Evolutionary conservation across 2,113 vertebrate genomes (phyloP).

Genomic region (Gnathonemus echidnorhynchus): DNA sequence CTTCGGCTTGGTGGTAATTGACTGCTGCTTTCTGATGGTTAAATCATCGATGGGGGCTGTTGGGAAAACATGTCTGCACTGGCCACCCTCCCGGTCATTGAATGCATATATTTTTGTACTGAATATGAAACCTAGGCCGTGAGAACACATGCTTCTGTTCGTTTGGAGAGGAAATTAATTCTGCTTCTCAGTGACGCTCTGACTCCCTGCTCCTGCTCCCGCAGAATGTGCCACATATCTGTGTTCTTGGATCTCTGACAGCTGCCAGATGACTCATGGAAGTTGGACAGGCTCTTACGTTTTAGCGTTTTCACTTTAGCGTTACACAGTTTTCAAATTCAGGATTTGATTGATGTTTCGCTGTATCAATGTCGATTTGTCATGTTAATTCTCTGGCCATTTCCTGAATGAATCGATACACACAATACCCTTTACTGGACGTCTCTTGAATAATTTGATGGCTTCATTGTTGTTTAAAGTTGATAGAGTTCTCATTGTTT

Average conservation of each 20-base stretch:
- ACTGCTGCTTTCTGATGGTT: neutral
- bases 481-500: neutral
- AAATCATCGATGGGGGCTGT: neutral
- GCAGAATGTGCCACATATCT: neutral
- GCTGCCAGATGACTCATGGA: neutral
- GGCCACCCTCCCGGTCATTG: neutral
- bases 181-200: neutral
- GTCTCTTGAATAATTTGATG: conserved; percentile 19
- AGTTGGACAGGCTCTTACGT: neutral
- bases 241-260: neutral
- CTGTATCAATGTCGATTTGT: conserved; percentile 23
- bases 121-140: neutral
- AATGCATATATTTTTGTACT: neutral
- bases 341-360: conserved; percentile 28
- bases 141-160: neutral
- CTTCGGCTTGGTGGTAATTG: neutral
- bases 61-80: neutral
- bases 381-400: conserved; percentile 23
- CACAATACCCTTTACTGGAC: conserved; percentile 25
- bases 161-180: neutral
- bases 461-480: conserved; percentile 5
- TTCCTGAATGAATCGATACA: conserved; percentile 23
- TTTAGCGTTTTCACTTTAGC: neutral
- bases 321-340: conserved; percentile 5
- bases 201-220: neutral